Conservation (phyloP, 1,140 invertebrate species). For the Camponotus pennsylvanicus region DNA sequence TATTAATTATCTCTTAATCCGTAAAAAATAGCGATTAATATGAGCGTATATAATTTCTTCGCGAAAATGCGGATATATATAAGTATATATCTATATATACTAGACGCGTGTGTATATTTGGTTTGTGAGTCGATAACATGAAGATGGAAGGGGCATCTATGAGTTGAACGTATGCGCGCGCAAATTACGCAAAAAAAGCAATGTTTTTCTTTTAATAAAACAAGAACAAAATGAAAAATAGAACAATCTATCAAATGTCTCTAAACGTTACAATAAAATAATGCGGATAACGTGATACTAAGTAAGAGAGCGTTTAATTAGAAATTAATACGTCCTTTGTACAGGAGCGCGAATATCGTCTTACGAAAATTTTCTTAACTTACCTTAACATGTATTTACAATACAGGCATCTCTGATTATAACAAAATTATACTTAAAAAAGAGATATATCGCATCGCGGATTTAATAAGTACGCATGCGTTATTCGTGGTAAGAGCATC, state of each 20-base stretch:
- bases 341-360: conserved; percentile 30
- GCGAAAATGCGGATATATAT: conserved; percentile 63
- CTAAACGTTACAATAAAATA: conserved; percentile 21
- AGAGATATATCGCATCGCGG: conserved; percentile 18
- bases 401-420: conserved; percentile 34
- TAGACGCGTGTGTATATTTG: conserved; percentile 59
- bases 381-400: conserved; percentile 45
- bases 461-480: conserved; percentile 34
- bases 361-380: conserved; percentile 21
- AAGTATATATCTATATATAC: conserved; percentile 42
- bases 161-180: conserved; percentile 13
- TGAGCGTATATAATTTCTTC: conserved; percentile 71
- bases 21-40: conserved; percentile 75
- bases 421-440: conserved; percentile 43
- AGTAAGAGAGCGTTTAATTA: conserved; percentile 53
- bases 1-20: conserved; percentile 62
- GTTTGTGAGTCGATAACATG: conserved; percentile 57
- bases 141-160: conserved; percentile 49
- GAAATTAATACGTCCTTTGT: conserved; percentile 49
- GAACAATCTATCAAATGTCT: neutral
- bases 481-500: neutral
- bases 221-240: neutral
- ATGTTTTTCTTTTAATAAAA: conserved; percentile 6
- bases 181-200: conserved; percentile 16
- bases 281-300: conserved; percentile 4